Percentiles rank a stretch among this genome's conserved stretches.
phyloP scores from a whole-genome alignment of 2,888 invertebrate genomes.

The Spilarctia lutea region DNA sequence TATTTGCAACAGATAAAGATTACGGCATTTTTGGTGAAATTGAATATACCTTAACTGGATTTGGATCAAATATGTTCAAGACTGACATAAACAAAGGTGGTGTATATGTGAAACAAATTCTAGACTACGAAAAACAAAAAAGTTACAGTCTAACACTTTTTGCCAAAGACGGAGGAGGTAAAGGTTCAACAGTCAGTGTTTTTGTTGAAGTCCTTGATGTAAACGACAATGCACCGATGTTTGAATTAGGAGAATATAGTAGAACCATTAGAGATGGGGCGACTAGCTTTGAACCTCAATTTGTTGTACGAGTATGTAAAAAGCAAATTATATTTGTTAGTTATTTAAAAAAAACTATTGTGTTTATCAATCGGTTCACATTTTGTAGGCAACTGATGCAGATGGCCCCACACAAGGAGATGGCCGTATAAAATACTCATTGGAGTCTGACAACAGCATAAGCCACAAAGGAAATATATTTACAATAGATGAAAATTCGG shows the following conservation, averaged over 20 bases:
- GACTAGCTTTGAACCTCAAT: constrained; percentile 91
- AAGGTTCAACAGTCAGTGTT: constrained; percentile 89
- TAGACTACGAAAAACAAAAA: constrained; percentile 93
- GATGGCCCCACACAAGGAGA: constrained; percentile 92
- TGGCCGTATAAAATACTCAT: constrained; percentile 88
- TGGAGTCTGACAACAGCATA: constrained; percentile 90
- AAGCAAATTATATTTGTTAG: not conserved
- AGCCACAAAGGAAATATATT: constrained; percentile 88
- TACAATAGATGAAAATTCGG: constrained; percentile 89
- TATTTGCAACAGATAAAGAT: constrained; percentile 90
- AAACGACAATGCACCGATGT: constrained; percentile 92
- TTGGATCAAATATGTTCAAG: constrained; percentile 92
- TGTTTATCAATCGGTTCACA: constrained; percentile 8
- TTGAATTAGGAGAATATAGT: constrained; percentile 90
- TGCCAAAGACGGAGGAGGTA: constrained; percentile 93
- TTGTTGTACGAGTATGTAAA: constrained; percentile 88
- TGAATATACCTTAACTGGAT: constrained; percentile 91
- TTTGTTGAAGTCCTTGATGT: constrained; percentile 91
- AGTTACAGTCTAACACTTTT: constrained; percentile 93
- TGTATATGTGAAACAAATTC: constrained; percentile 87
- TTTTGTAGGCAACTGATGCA: constrained; percentile 89
- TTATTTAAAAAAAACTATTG: not conserved
- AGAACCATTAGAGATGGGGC: constrained; percentile 92
- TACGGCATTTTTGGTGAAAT: constrained; percentile 90
- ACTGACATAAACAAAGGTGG: constrained; percentile 90